Base-by-base conservation (phyloP, 1,140 invertebrate genomes). In the Brachystomella parvula region DNA sequence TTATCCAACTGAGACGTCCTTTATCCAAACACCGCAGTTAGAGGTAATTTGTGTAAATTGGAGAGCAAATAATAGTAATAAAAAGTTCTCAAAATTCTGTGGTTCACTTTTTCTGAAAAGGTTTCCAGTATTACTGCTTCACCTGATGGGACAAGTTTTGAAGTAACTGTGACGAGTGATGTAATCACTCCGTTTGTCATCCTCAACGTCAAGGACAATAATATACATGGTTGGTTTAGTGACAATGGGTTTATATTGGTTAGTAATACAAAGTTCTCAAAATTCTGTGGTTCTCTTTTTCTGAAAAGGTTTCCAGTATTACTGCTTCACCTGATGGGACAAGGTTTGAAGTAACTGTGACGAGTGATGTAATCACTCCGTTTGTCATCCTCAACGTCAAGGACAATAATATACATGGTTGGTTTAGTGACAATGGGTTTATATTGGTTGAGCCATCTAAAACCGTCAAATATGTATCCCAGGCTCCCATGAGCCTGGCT, bases 361-460 rank as follows among this genome's bases (percentile, higher is more conserved):
- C 62, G 24, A 80, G 82, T 12, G 70, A 80, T 53, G 74, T 75
- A 12, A 77, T 85, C 61, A 82, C 83, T 35, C 77, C 83, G n/a
- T 88, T 87, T 75, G 83, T 87, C 0, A 87, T 84, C 83, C 65
- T 88, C 3, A 63, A 69, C 35, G 2, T 73, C 21, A 30, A 26
- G 28, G 44, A 26, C 28, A 61, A 65, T 24, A 35, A 71, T 31
- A 70, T 77, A 19, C 60, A 63, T 39, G 85, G 84, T 2, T 75
- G 74, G 61, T 87, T 87, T 75, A 84, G 83, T 2, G 81, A 85
- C 71, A 87, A 87, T 78, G 86, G 86, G 2, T 87, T 87, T 70
- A 71, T 80, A 1, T 74, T 81, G 74, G 56, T 75, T 19, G 60
- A 67, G 2, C 32, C 71, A 17, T 69, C 12, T 0, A 68, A 66